Conservation (phyloP, 1,140 invertebrate species). For the Brachionus angularis region DNA sequence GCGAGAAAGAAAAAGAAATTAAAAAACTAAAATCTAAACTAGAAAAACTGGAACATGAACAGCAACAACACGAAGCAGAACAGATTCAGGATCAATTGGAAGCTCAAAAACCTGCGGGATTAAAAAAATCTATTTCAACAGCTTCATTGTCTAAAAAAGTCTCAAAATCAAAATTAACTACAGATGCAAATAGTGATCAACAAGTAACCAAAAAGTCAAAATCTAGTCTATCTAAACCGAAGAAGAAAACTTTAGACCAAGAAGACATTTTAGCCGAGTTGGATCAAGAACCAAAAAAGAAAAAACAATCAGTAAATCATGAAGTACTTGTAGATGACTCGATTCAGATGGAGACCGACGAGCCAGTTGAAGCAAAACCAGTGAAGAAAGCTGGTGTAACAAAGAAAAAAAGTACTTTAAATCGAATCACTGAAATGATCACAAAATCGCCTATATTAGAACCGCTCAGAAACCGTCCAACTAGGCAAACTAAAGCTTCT, state of each 20-base stretch:
- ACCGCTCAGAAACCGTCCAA: conserved; percentile 34
- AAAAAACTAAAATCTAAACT: conserved; percentile 1
- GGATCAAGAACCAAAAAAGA: not conserved
- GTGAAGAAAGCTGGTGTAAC: not conserved
- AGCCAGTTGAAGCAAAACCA: not conserved
- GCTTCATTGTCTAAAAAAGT: too few relatives aligned
- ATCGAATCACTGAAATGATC: conserved; percentile 33
- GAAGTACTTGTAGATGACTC: not conserved
- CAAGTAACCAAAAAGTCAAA: too few relatives aligned
- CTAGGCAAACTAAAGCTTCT: conserved; percentile 6
- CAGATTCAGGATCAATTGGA: too few relatives aligned
- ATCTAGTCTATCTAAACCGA: too few relatives aligned
- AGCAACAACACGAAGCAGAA: too few relatives aligned
- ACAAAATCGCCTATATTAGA: conserved; percentile 27
- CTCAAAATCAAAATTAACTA: too few relatives aligned
- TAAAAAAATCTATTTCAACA: too few relatives aligned
- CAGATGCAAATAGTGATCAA: too few relatives aligned
- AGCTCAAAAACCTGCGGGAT: too few relatives aligned
- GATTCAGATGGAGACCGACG: not conserved
- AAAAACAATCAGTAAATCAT: not conserved
- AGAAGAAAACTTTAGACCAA: too few relatives aligned
- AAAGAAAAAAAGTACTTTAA: conserved; percentile 30
- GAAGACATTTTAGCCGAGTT: too few relatives aligned
- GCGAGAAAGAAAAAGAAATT: conserved; percentile 14
- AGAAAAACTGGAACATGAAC: too few relatives aligned